phyloP scores from a whole-genome alignment of 2,888 invertebrate genomes.

The Clepsis dumicolana region DNA sequence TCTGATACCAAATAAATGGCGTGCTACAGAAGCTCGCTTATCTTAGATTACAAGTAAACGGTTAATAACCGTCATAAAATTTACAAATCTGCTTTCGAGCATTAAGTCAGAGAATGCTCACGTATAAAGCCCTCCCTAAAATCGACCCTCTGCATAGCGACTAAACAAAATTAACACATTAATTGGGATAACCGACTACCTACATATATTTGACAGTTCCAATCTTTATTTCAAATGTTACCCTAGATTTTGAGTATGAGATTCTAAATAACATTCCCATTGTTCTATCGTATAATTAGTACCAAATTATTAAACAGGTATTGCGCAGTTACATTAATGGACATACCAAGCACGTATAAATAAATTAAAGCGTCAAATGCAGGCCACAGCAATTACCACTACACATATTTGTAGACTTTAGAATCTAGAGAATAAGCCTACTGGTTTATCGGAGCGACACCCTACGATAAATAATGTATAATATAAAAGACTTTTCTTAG shows the following conservation, averaged over 20 bases:
- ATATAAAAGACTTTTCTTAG: constrained; percentile 12
- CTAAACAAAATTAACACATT: constrained; percentile 2
- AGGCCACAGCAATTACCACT: neutral
- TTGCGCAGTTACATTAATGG: neutral
- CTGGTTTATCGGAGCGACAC: constrained; percentile 33
- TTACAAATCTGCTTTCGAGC: neutral
- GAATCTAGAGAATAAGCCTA: constrained; percentile 46
- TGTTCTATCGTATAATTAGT: constrained; percentile 15
- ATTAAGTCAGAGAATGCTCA: neutral
- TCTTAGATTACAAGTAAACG: neutral
- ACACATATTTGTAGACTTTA: constrained; percentile 44
- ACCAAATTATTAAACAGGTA: constrained; percentile 20
- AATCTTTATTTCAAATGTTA: neutral
- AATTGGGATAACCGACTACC: neutral
- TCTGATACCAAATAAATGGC: neutral
- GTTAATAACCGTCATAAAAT: neutral
- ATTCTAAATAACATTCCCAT: constrained; percentile 17
- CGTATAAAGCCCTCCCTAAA: neutral
- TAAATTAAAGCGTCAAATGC: constrained; percentile 11
- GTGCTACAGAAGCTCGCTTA: neutral
- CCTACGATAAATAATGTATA: constrained; percentile 37
- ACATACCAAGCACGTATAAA: neutral
- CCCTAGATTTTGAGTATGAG: constrained; percentile 5
- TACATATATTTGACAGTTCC: neutral
- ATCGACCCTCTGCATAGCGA: neutral